These are phyloP conservation scores for Oxyruncus cristatus DNA, from an alignment of 2,113 vertebrate species.

Conservation along the genomic window DNA sequence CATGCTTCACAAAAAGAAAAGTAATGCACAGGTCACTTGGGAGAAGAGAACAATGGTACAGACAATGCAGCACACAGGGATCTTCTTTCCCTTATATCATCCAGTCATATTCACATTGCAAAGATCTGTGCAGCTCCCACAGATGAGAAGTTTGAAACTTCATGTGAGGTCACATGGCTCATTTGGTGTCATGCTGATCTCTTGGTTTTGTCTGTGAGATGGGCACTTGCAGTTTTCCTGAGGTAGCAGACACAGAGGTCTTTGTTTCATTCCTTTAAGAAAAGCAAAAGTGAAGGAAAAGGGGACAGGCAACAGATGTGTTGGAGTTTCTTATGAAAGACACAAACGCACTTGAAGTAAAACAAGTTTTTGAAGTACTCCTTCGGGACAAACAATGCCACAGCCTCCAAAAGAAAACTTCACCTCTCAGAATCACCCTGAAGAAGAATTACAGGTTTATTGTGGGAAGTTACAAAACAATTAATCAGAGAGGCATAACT, in stretches of 20 bases:
- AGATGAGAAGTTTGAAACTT: not conserved
- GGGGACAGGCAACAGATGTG: not conserved
- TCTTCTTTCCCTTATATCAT: not conserved
- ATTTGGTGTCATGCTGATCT: not conserved
- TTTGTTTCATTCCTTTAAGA: constrained; percentile 1
- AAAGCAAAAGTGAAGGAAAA: not conserved
- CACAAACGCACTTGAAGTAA: not conserved
- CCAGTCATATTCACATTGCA: not conserved
- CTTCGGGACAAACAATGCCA: not conserved
- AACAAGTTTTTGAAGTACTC: not conserved
- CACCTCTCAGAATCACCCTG: not conserved
- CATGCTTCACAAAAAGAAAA: not conserved
- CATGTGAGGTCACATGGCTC: not conserved
- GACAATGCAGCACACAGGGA: not conserved
- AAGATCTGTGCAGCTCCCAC: not conserved
- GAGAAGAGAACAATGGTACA: not conserved
- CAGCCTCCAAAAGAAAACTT: not conserved
- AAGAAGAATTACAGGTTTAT: not conserved
- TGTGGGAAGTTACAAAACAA: not conserved
- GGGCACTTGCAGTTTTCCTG: constrained; percentile 50
- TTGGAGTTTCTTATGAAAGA: not conserved
- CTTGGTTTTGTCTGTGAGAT: not conserved
- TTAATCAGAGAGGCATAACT: not conserved
- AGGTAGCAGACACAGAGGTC: constrained; percentile 58
- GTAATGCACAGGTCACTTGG: not conserved